Percentiles rank a stretch among this genome's conserved stretches.
Conservation (phyloP, 2,113 vertebrate genomes). For the Phainopepla nitens region DNA sequence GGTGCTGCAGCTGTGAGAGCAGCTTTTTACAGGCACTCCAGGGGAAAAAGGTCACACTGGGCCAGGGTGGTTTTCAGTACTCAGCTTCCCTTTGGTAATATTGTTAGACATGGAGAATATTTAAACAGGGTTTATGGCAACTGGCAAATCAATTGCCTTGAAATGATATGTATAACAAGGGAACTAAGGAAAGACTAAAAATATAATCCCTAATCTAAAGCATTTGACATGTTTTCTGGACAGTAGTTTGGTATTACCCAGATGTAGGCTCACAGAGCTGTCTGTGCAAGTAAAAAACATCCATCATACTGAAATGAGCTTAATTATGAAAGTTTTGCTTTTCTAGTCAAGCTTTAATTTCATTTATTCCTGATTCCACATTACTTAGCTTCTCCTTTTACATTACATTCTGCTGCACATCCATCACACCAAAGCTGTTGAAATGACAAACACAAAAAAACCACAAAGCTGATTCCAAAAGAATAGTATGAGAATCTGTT, state of each 20-base stretch:
- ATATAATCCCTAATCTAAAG: constrained; percentile 56
- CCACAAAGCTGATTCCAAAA: not conserved
- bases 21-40: not conserved
- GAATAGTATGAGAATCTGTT: constrained; percentile 48
- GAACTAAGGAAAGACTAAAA: constrained; percentile 29
- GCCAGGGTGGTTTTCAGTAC: not conserved
- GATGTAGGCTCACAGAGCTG: not conserved
- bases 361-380: constrained; percentile 11
- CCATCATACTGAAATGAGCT: not conserved
- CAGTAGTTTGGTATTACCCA: constrained; percentile 53
- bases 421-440: not conserved
- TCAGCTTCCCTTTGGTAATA: not conserved
- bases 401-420: not conserved
- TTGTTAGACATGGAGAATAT: constrained; percentile 12
- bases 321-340: constrained; percentile 36
- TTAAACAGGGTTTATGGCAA: constrained; percentile 32
- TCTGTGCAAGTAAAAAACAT: constrained; percentile 29
- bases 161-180: constrained; percentile 2
- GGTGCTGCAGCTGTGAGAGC: not conserved
- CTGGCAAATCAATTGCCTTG: constrained; percentile 37
- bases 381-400: not conserved
- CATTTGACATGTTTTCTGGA: constrained; percentile 48
- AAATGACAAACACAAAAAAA: rapidly evolving
- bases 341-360: constrained; percentile 5
- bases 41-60: not conserved